Conservation (phyloP, 1,140 invertebrate species). For the Apis mellifera region Amel_HAv3.1 CM009933.2:4887001-4887500, state of each 20-base stretch:
- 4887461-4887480: not conserved
- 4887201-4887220: too few species aligned
- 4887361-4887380: not conserved
- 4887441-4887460: not conserved
- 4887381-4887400: not conserved
- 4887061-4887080: slow-evolving; percentile 28
- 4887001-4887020: not conserved
- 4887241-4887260: not conserved
- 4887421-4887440: not conserved
- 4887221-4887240: not conserved
- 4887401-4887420: too few species aligned
- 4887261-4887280: not conserved
- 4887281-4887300: not conserved
- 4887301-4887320: not conserved
- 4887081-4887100: slow-evolving; percentile 13
- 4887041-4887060: not conserved
- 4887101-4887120: slow-evolving; percentile 48
- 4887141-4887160: slow-evolving; percentile 31
- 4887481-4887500: not conserved
- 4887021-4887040: not conserved
- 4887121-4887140: slow-evolving; percentile 29
- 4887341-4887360: not conserved
- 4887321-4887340: too few species aligned
- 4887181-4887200: too few species aligned
- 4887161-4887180: slow-evolving; percentile 19